A percentile compares a stretch with the other conserved stretches of the same genome.
phyloP scores from a whole-genome alignment of 2,888 invertebrate genomes.

The Conistra vaccinii region DNA sequence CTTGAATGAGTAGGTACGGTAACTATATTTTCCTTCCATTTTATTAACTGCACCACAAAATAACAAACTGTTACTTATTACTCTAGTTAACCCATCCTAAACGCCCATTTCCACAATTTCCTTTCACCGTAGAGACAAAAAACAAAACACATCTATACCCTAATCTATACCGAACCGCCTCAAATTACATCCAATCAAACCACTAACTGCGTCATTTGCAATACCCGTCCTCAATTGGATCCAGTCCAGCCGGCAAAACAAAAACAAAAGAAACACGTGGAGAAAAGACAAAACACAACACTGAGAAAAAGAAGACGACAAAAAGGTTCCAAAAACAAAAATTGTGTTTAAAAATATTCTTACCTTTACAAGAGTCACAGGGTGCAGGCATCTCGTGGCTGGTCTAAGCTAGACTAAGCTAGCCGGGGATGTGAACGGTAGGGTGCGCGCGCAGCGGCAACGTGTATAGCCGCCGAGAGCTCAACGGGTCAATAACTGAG shows the following conservation, averaged over 20 bases:
- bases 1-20: neutral
- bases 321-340: neutral
- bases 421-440: conserved; percentile 61
- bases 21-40: neutral
- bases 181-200: conserved; percentile 28
- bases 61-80: neutral
- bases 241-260: conserved; percentile 39
- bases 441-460: conserved; percentile 80
- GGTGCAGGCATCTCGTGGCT: conserved; percentile 83
- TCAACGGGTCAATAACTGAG: conserved; percentile 88
- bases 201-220: conserved; percentile 53
- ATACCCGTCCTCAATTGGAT: conserved; percentile 3
- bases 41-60: neutral
- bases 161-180: neutral
- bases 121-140: neutral
- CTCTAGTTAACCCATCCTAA: neutral
- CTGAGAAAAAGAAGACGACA: neutral
- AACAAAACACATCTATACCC: neutral
- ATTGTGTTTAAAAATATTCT: conserved; percentile 47
- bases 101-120: neutral
- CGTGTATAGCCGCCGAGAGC: conserved; percentile 65
- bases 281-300: conserved; percentile 9
- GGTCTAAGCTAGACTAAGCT: conserved; percentile 72
- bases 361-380: conserved; percentile 87
- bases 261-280: conserved; percentile 54